Evolutionary conservation across 2,113 vertebrate species (phyloP), one percentile per base, ranked within the genome.

Genomic region (Struthidea cinerea): DNA sequence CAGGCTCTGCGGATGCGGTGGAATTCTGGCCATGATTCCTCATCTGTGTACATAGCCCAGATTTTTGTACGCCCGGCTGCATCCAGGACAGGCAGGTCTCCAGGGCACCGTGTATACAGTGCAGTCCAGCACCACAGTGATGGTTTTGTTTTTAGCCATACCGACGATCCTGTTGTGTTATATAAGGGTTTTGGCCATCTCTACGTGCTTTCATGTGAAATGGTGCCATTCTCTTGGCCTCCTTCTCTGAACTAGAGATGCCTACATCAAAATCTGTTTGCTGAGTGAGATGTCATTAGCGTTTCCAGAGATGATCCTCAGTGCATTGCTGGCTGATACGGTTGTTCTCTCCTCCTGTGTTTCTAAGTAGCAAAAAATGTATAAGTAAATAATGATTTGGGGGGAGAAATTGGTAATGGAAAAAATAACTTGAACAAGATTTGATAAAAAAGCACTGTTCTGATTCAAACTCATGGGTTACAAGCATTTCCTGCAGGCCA

Each of bases 281-380:
- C 64, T 27, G 50, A 88, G 39, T 55, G 68, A 86, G 71, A 93
- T 94, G 27, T 13, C 52, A 21, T 80, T 73, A 82, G 27, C 0
- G 0, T 85, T 95, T 80, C 70, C 84, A 83, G 55, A 85, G 59
- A 63, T 47, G 59, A 79, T 77, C 47, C 22, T 92, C 85, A 95
- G 47, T 64, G 39, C 41, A 6, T 84, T 88, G 39, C 60, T 88
- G 75, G 82, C 67, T 88, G 50, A 89, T 84, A 37, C 32, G 13
- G 91, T 87, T 96, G 61, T 63, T 89, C 91, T 89, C 77, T 69
- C 26, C 81, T 76, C 56, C 71, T 49, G 47, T 61, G 67, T 96
- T 91, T 96, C 93, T 86, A 96, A 96, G 90, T 96, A 94, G 92
- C 79, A 63, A 96, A 89, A 93, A 94, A 95, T 95, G 87, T 93